Percentiles rank a stretch among this genome's conserved stretches.
Conservation (phyloP, 2,113 vertebrate genomes). For the Silurus glanis region DNA sequence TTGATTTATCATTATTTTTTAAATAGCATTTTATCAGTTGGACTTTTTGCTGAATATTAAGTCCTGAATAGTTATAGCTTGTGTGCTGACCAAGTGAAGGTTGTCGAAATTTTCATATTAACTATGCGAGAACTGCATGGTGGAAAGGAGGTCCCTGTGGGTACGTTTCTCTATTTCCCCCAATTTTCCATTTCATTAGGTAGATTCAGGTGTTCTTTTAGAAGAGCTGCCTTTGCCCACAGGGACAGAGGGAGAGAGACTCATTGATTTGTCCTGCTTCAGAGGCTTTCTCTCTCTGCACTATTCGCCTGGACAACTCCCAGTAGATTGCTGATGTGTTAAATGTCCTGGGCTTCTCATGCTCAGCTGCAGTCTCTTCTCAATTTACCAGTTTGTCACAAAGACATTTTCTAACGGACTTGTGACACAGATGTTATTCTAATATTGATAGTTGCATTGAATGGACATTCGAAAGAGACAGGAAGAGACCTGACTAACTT, state of each 20-base stretch:
- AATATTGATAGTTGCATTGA: slow-evolving; percentile 42
- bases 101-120: slow-evolving; percentile 42
- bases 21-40: slow-evolving; percentile 25
- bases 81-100: slow-evolving; percentile 1
- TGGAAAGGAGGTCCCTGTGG: slow-evolving; percentile 42
- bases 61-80: slow-evolving; percentile 19
- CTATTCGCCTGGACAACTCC: slow-evolving; percentile 48
- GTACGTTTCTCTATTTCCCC: slow-evolving; percentile 52
- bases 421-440: slow-evolving; percentile 44
- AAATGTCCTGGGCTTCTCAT: slow-evolving; percentile 51
- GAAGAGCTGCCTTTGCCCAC: slow-evolving; percentile 44
- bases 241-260: slow-evolving; percentile 33
- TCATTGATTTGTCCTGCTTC: slow-evolving; percentile 62
- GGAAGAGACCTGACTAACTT: neutral
- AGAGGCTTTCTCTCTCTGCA: slow-evolving; percentile 47
- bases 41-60: slow-evolving; percentile 11
- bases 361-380: slow-evolving; percentile 34
- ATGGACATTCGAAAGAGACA: neutral
- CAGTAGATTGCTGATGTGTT: slow-evolving; percentile 51
- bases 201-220: slow-evolving; percentile 61
- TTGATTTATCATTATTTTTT: neutral
- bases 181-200: slow-evolving; percentile 64
- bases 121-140: slow-evolving; percentile 47
- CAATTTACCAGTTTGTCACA: slow-evolving; percentile 44
- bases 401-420: slow-evolving; percentile 27